Percentiles rank a stretch among this genome's conserved stretches.
Evolutionary conservation across 2,797 vertebrate genomes (phyloP).

Genomic region (Choloepus didactylus): DNA sequence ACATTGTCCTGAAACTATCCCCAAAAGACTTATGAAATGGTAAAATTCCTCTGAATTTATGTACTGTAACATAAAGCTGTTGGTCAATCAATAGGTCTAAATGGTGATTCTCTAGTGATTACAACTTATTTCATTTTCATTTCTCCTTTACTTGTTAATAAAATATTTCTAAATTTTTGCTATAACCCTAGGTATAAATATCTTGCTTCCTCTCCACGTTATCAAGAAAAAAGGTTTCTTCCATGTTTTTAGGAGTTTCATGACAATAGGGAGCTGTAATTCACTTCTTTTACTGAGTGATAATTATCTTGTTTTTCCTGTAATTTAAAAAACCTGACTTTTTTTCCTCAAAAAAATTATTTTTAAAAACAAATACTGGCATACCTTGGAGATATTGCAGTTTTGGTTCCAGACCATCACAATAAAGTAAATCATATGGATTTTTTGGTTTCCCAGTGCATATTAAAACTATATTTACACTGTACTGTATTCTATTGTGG

Average conservation of each 20-base stretch:
- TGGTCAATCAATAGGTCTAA: neutral
- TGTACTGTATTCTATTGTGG: too few relatives aligned
- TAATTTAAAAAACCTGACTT: neutral
- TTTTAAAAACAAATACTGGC: neutral
- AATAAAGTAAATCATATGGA: too few relatives aligned
- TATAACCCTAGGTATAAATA: neutral
- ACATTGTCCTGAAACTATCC: neutral
- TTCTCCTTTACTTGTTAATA: neutral
- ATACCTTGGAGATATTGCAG: too few relatives aligned
- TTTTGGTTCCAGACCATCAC: too few relatives aligned
- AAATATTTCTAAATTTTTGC: neutral
- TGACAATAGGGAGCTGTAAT: neutral
- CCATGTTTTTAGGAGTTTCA: neutral
- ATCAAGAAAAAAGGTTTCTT: neutral
- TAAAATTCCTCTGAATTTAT: neutral
- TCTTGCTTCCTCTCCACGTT: neutral
- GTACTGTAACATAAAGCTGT: neutral
- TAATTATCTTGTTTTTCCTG: neutral
- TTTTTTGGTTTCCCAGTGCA: too few relatives aligned
- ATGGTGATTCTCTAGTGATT: neutral
- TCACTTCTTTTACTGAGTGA: neutral
- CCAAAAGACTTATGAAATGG: constrained; percentile 25
- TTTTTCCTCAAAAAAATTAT: neutral
- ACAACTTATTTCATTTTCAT: constrained; percentile 26
- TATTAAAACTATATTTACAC: too few relatives aligned